phyloP scores from a whole-genome alignment of 1,140 invertebrate genomes.

The Drosophila ironensis region DNA sequence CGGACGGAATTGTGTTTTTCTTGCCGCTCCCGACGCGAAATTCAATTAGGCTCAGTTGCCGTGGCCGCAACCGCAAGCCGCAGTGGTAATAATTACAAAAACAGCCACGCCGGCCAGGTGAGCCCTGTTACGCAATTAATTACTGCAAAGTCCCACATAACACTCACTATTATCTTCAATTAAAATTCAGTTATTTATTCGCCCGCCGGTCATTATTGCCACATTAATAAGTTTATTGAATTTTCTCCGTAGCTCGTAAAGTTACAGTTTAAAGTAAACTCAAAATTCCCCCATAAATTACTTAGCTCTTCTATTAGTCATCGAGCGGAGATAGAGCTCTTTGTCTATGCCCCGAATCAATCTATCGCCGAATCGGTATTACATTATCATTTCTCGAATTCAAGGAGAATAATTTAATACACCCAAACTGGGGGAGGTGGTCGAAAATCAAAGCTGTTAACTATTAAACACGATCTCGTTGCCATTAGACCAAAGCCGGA shows the following conservation, averaged over 20 bases:
- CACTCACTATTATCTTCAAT: conserved; percentile 17
- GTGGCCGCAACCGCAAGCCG: conserved; percentile 14
- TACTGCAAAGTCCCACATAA: conserved; percentile 3
- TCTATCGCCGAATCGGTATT: conserved; percentile 6
- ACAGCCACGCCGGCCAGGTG: conserved; percentile 7
- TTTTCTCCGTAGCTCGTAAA: no score
- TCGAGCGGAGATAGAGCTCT: no score
- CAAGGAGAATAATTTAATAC: conserved; percentile 24
- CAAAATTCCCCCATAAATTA: no score
- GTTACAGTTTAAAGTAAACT: no score
- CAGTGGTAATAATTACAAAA: conserved; percentile 34
- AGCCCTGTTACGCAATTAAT: conserved; percentile 29
- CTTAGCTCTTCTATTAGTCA: no score
- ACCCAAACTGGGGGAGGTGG: not conserved
- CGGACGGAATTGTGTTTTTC: conserved; percentile 17
- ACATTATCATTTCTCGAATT: conserved; percentile 17
- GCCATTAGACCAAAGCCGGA: conserved; percentile 22
- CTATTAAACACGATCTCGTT: conserved; percentile 31
- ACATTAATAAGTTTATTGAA: not conserved
- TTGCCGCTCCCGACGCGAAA: conserved; percentile 4
- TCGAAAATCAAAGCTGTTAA: conserved; percentile 34
- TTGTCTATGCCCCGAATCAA: no score
- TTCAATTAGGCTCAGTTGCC: conserved; percentile 24
- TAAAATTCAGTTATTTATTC: conserved; percentile 29
- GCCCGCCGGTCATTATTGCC: not conserved